phyloP scores from a whole-genome alignment of 2,888 invertebrate genomes.

The Eupeodes latifasciatus region DNA sequence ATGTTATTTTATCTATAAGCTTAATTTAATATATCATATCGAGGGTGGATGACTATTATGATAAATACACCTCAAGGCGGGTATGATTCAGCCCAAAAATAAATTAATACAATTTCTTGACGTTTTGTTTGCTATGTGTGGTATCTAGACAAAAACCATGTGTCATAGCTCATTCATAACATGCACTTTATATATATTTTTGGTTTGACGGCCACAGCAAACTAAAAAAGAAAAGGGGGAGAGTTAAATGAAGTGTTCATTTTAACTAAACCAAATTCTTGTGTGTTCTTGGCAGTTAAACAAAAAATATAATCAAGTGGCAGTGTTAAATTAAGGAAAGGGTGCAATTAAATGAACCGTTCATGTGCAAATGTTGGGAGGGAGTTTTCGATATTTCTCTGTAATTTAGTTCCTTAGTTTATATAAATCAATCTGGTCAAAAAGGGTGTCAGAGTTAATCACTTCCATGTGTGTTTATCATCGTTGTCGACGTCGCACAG shows the following conservation, averaged over 20 bases:
- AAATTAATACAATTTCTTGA: slow-evolving; percentile 22
- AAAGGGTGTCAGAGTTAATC: slow-evolving; percentile 24
- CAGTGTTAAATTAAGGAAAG: slow-evolving; percentile 28
- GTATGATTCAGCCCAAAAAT: slow-evolving; percentile 30
- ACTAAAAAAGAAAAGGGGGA: neutral
- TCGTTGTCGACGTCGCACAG: too few relatives aligned
- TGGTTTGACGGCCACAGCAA: neutral
- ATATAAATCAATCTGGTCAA: slow-evolving; percentile 29
- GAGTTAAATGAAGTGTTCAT: slow-evolving; percentile 56
- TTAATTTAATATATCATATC: slow-evolving; percentile 6
- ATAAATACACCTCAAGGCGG: neutral
- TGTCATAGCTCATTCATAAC: slow-evolving; percentile 56
- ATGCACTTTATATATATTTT: slow-evolving; percentile 21
- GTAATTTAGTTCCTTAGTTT: neutral
- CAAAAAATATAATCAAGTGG: slow-evolving; percentile 18
- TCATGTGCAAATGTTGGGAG: neutral
- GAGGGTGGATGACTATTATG: slow-evolving; percentile 25
- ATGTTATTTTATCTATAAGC: slow-evolving; percentile 29
- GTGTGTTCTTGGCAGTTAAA: slow-evolving; percentile 27
- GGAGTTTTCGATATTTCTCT: neutral
- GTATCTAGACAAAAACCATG: slow-evolving; percentile 42
- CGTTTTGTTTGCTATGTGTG: neutral
- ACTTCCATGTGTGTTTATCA: slow-evolving; percentile 32
- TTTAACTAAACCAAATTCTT: slow-evolving; percentile 13
- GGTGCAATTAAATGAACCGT: slow-evolving; percentile 58